phyloP scores from a whole-genome alignment of 1,140 invertebrate genomes.

The Chironomus tepperi region DNA sequence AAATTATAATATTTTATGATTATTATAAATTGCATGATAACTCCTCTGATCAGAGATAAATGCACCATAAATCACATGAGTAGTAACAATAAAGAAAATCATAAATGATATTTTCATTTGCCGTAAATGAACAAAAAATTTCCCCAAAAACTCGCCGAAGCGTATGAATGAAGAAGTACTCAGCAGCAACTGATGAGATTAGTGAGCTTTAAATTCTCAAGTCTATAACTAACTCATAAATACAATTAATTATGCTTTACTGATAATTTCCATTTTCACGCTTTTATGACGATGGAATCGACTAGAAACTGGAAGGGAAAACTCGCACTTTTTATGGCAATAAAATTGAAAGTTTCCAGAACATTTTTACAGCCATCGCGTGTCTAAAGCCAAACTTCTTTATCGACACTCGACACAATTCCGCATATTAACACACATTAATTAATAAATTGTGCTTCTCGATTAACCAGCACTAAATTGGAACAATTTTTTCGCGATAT shows the following conservation, averaged over 20 bases:
- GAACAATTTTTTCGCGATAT: neutral
- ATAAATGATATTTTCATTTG: too few species aligned
- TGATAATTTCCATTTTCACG: slow-evolving; percentile 8
- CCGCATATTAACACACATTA: neutral
- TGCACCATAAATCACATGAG: too few species aligned
- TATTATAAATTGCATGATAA: too few species aligned
- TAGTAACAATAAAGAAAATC: too few species aligned
- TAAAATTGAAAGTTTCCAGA: neutral
- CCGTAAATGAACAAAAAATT: neutral
- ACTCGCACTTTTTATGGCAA: neutral
- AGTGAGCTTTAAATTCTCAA: neutral
- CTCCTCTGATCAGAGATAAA: too few species aligned
- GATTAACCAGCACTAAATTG: neutral
- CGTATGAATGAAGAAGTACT: neutral
- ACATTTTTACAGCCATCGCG: neutral
- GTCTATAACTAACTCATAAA: neutral
- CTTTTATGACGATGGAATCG: neutral
- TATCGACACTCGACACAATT: neutral
- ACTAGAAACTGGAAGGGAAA: neutral
- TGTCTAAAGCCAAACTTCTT: neutral
- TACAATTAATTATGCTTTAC: slow-evolving; percentile 2
- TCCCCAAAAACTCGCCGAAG: neutral
- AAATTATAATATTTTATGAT: too few species aligned
- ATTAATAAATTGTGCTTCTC: neutral
- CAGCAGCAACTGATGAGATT: neutral